Conservation (phyloP, 2,888 invertebrate species). For the Chymomyza amoena region DNA sequence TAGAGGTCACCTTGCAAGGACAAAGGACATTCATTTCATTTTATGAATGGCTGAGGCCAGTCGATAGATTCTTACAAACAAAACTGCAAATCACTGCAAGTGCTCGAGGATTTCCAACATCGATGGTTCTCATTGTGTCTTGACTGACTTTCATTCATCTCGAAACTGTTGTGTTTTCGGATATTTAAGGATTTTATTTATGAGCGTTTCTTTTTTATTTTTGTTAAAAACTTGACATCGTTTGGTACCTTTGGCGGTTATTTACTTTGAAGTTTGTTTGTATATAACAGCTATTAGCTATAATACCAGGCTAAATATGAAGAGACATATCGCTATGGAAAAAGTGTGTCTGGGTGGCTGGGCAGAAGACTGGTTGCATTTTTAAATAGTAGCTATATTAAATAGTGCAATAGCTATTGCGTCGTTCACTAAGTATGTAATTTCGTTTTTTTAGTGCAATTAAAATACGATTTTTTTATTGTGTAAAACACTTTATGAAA, state of each 20-base stretch:
- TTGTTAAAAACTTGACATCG: background rate
- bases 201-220: background rate
- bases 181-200: constrained; percentile 1
- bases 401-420: too few relatives aligned
- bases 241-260: background rate
- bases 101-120: constrained; percentile 34
- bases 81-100: constrained; percentile 66
- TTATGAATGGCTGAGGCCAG: constrained; percentile 22
- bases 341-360: background rate
- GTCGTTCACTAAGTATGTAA: too few relatives aligned
- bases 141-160: constrained; percentile 64
- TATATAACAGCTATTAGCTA: background rate
- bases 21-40: constrained; percentile 29
- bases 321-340: background rate
- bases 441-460: too few relatives aligned
- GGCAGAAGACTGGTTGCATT: too few relatives aligned
- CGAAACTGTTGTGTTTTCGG: constrained; percentile 41
- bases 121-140: constrained; percentile 32
- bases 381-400: too few relatives aligned
- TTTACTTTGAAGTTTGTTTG: background rate
- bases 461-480: too few relatives aligned
- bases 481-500: too few relatives aligned
- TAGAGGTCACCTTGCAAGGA: constrained; percentile 2
- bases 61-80: constrained; percentile 18
- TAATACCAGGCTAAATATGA: background rate